phyloP scores from a whole-genome alignment of 2,113 vertebrate genomes.

The Macrotus californicus region DNA sequence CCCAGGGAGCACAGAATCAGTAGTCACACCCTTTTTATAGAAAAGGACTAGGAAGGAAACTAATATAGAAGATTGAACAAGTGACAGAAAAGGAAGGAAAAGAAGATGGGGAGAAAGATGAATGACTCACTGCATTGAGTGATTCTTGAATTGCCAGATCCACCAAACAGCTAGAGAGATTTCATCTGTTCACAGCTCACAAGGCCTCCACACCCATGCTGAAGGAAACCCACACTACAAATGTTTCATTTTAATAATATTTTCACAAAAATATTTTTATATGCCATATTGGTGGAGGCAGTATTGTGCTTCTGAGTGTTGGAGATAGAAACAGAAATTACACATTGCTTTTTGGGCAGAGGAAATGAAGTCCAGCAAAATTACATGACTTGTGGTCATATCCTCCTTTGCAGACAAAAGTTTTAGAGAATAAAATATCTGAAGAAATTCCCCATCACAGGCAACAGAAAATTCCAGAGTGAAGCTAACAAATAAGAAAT shows the following conservation, averaged over 20 bases:
- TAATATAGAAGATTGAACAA: fast-evolving
- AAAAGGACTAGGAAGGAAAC: background rate
- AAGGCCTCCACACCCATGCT: too few relatives aligned
- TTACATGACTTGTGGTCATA: background rate
- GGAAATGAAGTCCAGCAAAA: constrained; percentile 39
- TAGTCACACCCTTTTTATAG: background rate
- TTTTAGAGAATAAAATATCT: constrained; percentile 35
- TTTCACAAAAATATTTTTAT: background rate
- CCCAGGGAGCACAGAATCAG: background rate
- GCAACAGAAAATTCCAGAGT: constrained; percentile 32
- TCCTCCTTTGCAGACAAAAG: background rate
- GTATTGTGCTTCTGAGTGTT: background rate
- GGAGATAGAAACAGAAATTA: background rate
- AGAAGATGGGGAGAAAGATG: background rate
- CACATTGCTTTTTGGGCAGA: background rate
- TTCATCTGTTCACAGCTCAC: background rate
- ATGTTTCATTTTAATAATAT: constrained; percentile 3
- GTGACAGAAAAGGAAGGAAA: background rate
- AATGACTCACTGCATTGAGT: fast-evolving
- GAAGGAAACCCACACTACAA: background rate
- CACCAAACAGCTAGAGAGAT: background rate
- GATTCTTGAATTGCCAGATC: background rate
- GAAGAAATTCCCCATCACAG: constrained; percentile 38
- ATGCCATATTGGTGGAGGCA: background rate
- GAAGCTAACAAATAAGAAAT: constrained; percentile 50